Percentiles rank a stretch among this genome's conserved stretches.
Evolutionary conservation across 2,797 vertebrate species (phyloP).

Genomic region (Gymnopithys bicolor): DNA sequence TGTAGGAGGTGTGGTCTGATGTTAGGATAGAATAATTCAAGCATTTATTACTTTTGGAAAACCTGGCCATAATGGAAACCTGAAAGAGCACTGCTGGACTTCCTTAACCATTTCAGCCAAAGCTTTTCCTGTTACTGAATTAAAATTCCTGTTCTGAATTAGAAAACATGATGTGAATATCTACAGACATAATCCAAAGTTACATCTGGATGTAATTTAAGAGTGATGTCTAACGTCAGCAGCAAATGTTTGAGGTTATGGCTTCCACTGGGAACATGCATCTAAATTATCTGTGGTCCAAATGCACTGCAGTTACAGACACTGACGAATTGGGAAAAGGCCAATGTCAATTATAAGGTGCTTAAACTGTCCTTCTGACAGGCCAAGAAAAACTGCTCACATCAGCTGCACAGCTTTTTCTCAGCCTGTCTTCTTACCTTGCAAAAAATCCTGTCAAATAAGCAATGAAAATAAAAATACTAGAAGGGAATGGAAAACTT

Average conservation of each 20-base stretch:
- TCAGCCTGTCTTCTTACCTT: background rate
- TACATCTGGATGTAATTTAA: conserved; percentile 23
- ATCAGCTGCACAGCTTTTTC: conserved; percentile 31
- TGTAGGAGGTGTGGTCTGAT: background rate
- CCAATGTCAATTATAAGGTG: conserved; percentile 1
- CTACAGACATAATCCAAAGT: background rate
- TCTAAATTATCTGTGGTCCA: background rate
- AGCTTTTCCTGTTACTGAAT: background rate
- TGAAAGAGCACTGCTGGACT: background rate
- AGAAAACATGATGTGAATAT: background rate
- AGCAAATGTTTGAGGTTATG: conserved; percentile 20
- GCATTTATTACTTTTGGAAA: background rate
- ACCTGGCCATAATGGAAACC: background rate
- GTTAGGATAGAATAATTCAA: background rate
- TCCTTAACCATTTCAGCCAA: background rate
- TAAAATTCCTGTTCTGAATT: background rate
- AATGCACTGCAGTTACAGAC: background rate
- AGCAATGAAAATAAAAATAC: conserved; percentile 11
- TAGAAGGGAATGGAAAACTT: background rate
- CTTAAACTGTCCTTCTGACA: conserved; percentile 1
- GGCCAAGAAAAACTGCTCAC: background rate
- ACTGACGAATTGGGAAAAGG: background rate
- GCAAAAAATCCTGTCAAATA: background rate
- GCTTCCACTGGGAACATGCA: background rate
- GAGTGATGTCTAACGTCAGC: background rate